These are phyloP conservation scores for Triplophysa dalaica DNA, from an alignment of 2,113 vertebrate species.

Conservation along the genomic window DNA sequence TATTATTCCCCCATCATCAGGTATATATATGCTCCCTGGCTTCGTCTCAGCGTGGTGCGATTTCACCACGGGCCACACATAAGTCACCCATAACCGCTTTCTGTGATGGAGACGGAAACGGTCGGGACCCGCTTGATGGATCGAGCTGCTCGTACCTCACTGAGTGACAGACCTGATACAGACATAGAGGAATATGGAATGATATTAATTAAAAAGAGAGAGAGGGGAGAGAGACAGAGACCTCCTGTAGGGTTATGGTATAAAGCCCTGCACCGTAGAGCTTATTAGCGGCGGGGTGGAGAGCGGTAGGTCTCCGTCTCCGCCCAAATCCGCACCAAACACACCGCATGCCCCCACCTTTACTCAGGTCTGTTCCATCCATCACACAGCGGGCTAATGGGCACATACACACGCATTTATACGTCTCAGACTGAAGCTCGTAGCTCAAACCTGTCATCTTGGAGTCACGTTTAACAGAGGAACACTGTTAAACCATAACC, in stretches of 20 bases:
- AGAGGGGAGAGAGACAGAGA: neutral
- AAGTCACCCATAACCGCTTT: slow-evolving; percentile 50
- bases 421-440: slow-evolving; percentile 42
- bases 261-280: slow-evolving; percentile 58
- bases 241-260: slow-evolving; percentile 30
- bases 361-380: slow-evolving; percentile 67
- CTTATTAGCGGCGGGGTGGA: slow-evolving; percentile 63
- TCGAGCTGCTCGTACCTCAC: slow-evolving; percentile 17
- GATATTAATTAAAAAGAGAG: slow-evolving; percentile 30
- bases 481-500: slow-evolving; percentile 62
- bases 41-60: slow-evolving; percentile 13
- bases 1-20: slow-evolving; percentile 17
- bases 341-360: slow-evolving; percentile 65
- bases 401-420: slow-evolving; percentile 38
- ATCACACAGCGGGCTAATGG: slow-evolving; percentile 62
- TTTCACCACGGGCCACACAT: slow-evolving; percentile 53
- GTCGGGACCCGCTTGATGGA: slow-evolving; percentile 5
- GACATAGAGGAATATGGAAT: neutral
- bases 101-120: neutral
- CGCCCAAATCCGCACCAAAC: slow-evolving; percentile 60
- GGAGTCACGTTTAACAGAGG: slow-evolving; percentile 53
- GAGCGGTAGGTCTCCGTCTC: slow-evolving; percentile 55
- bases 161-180: neutral
- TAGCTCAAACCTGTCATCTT: slow-evolving; percentile 57
- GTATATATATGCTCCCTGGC: slow-evolving; percentile 22